Base-by-base conservation (phyloP, 1,140 invertebrate genomes). In the Diplogasteroides magnus region DNA sequence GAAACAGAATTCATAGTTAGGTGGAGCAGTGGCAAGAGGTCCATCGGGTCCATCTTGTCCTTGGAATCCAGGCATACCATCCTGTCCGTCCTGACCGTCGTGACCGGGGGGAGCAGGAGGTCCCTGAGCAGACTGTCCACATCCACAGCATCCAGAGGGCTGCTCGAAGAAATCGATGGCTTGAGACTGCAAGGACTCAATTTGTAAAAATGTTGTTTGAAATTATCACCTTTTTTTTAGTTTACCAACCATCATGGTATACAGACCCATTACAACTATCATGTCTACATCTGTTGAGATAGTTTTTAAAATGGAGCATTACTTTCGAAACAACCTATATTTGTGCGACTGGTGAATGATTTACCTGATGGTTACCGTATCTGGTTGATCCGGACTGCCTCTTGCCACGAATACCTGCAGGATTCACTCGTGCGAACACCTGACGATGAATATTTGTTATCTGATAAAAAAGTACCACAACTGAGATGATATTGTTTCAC, bases 71-170 rank as follows among this genome's bases (percentile, higher is more conserved):
- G 37, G 37, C 19, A 19, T 48, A 48, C 37, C 37, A 19, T 48
- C 37, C 6, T 48, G 6, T 48, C 37, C 37, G 19, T 48, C 37
- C 37, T n/a, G n/a, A n/a, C n/a, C n/a, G n/a, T n/a, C n/a, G n/a
- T 48, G 6, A 19, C 37, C 37, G 37, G 37, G 37, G 6, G 19
- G 6, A 11, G 6, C 37, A 55, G 77, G 71, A 27, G 77, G 75
- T 56, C 77, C 77, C 32, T 77, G 68, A 62, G 68, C 70, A 55
- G 65, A 66, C n/a, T 70, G 69, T 61, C 77, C 77, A 55, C 77
- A 78, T 31, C 74, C 74, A 63, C 74, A 75, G 72, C 74, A 75
- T 68, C 67, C 67, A 25, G 31, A 59, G 19, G 37, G 28, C 6
- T 3, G n/a, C 25, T 29, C 28, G 58, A 68, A 25, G 31, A 25